Conservation (phyloP, 2,113 vertebrate species). For the Myodes glareolus region DNA sequence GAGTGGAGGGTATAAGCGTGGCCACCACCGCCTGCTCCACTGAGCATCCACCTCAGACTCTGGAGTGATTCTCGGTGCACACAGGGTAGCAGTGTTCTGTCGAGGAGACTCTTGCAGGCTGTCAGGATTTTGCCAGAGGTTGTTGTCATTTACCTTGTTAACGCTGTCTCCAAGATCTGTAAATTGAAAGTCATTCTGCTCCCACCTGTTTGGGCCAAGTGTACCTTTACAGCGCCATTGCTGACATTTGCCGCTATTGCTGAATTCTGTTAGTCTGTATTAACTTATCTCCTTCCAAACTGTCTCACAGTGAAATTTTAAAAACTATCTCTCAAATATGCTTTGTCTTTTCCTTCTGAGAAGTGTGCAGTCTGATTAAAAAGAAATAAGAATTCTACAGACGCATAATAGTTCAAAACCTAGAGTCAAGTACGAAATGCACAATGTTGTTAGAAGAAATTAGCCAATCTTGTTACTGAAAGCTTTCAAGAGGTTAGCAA, state of each 20-base stretch:
- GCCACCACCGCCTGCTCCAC: neutral
- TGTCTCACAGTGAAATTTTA: neutral
- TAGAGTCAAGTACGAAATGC: conserved; percentile 27
- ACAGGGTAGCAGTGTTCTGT: neutral
- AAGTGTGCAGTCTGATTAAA: neutral
- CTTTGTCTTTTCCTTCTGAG: neutral
- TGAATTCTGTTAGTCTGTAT: conserved; percentile 17
- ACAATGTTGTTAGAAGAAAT: neutral
- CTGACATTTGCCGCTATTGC: neutral
- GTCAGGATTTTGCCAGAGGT: neutral
- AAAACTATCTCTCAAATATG: neutral
- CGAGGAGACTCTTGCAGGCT: neutral
- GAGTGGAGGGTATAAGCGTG: neutral
- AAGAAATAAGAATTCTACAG: conserved; percentile 22
- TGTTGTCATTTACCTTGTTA: neutral
- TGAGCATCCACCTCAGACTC: neutral
- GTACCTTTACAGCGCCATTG: neutral
- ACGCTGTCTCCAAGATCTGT: neutral
- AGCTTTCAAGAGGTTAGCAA: conserved; percentile 3
- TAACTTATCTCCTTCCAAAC: neutral
- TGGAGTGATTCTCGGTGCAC: neutral
- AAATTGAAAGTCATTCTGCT: neutral
- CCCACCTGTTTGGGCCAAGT: neutral
- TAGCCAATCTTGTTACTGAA: neutral
- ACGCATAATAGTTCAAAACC: neutral